Evolutionary conservation across 2,113 vertebrate species (phyloP), one percentile per base, ranked within the genome.

Genomic region (Lichenostomus cassidix): DNA sequence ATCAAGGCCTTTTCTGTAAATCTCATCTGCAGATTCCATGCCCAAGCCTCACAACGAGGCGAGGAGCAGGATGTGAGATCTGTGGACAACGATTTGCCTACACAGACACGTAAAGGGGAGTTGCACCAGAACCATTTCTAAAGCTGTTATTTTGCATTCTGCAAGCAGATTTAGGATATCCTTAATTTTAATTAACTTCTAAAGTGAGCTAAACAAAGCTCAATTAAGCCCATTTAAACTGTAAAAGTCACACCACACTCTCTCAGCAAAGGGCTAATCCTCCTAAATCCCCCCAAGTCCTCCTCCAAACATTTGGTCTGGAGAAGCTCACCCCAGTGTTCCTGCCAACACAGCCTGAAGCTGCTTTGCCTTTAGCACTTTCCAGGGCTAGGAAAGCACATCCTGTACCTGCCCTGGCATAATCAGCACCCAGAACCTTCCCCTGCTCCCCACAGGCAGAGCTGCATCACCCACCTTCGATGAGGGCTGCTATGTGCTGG

Each of bases 401-500:
- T 10, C 52, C 27, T 33, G 28, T 33, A 18, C 46, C 58, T 77
- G 68, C 29, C 33, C 33, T 1, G 3, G 67, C 67, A 89, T 27
- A 39, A 29, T 27, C 4, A 53, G 19, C 52, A 60, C 7, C 49
- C 16, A 5, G 27, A 46, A 52, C 21, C 27, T 15, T 20, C 47
- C 85, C 56, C 71, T 87, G 24, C n/a, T 24, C 11, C 58, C 15
- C 52, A 33, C 33, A 4, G 35, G 14, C 24, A 42, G 28, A 29
- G 73, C 33, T 22, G 15, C 21, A n/a, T 9, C 58, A 27, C 95
- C 60, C 41, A 99, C 99, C 99, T 97, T 99, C 98, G 8, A 99
- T 99, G 50, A 99, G 98, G 60, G 98, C 98, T 33, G 98, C 99
- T 80, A 99, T 99, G 96, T 99, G 98, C 67, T 99, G 98, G 97